These are phyloP conservation scores for Drosophila prostipennis DNA, from an alignment of 2,888 invertebrate species.

Conservation along the genomic window DNA sequence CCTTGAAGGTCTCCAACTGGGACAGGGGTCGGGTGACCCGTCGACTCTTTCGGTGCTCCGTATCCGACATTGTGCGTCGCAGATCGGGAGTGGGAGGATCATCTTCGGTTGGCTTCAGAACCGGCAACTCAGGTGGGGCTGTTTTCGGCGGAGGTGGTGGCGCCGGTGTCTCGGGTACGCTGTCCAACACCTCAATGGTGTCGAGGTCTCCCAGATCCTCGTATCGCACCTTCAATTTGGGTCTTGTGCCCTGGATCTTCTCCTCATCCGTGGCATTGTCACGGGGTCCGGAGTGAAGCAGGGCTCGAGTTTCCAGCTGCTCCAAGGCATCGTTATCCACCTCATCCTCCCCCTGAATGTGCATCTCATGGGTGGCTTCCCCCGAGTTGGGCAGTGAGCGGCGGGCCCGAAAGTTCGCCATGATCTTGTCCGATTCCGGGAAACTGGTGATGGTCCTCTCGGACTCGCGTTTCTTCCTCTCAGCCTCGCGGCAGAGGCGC, in stretches of 20 bases:
- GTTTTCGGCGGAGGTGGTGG: slow-evolving; percentile 84
- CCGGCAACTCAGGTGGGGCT: slow-evolving; percentile 57
- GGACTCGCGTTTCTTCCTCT: slow-evolving; percentile 69
- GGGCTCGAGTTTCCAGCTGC: slow-evolving; percentile 61
- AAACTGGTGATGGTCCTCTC: slow-evolving; percentile 75
- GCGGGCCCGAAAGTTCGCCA: slow-evolving; percentile 74
- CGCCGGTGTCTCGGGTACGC: slow-evolving; percentile 85
- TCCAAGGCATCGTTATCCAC: slow-evolving; percentile 69
- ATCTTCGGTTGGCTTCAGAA: slow-evolving; percentile 15
- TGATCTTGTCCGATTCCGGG: slow-evolving; percentile 82
- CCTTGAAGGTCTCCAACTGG: slow-evolving; percentile 81
- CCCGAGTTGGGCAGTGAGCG: neutral
- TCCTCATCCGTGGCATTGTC: slow-evolving; percentile 80
- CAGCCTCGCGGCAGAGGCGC: slow-evolving; percentile 66
- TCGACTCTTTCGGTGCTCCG: slow-evolving; percentile 37
- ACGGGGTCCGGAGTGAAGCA: slow-evolving; percentile 51
- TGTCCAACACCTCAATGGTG: slow-evolving; percentile 73
- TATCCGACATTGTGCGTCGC: slow-evolving; percentile 63
- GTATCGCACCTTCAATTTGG: slow-evolving; percentile 46
- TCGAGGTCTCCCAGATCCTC: slow-evolving; percentile 55
- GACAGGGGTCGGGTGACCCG: slow-evolving; percentile 69
- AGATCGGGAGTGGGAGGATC: slow-evolving; percentile 52
- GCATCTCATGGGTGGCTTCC: slow-evolving; percentile 56
- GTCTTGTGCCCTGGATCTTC: slow-evolving; percentile 67
- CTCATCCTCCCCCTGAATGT: slow-evolving; percentile 67